phyloP scores from a whole-genome alignment of 2,797 vertebrate genomes.

The Crax fasciolata region DNA sequence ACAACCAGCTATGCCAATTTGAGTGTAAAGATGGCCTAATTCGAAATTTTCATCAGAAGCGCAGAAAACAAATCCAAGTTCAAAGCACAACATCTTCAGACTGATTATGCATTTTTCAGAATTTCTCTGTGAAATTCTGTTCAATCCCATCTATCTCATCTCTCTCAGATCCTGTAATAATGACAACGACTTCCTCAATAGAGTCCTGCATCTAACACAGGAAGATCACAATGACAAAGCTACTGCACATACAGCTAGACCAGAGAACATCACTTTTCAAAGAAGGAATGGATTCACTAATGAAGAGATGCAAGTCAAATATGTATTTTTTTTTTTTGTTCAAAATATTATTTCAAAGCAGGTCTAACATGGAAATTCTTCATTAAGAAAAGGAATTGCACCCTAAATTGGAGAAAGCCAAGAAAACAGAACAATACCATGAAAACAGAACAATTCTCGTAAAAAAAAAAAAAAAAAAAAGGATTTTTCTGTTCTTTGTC shows the following conservation, averaged over 20 bases:
- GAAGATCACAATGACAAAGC: not conserved
- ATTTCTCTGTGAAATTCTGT: no score
- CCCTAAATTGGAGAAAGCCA: not conserved
- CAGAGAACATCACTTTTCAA: not conserved
- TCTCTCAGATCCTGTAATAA: not conserved
- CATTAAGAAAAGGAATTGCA: not conserved
- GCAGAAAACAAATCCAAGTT: not conserved
- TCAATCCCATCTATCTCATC: not conserved
- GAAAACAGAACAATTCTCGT: not conserved
- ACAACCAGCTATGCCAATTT: accelerated
- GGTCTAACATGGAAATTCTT: not conserved
- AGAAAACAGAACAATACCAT: not conserved
- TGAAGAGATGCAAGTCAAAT: not conserved
- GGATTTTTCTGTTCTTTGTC: constrained; percentile 43
- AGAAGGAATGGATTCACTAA: not conserved
- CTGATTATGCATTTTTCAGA: accelerated
- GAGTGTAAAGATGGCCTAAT: not conserved
- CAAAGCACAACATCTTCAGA: not conserved
- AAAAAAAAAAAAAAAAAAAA: not conserved
- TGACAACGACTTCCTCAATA: accelerated
- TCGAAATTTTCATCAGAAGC: not conserved
- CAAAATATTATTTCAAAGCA: not conserved
- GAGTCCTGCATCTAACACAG: not conserved
- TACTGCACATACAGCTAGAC: not conserved
- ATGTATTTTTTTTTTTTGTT: not conserved